Evolutionary conservation across 2,888 invertebrate genomes (phyloP).

Genomic region (Tachystola acroxantha): DNA sequence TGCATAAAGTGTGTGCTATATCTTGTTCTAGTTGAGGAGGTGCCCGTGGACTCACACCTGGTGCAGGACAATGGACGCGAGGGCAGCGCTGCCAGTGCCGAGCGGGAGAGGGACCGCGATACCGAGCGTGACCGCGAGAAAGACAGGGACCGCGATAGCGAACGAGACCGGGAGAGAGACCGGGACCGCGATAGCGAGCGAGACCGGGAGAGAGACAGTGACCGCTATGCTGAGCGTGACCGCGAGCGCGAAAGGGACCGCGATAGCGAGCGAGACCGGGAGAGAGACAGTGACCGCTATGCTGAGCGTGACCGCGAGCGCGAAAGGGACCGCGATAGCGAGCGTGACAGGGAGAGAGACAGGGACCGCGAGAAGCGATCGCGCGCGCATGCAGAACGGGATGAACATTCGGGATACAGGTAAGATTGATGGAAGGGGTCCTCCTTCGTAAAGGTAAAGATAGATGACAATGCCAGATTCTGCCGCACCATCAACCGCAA

Average conservation of each 20-base stretch:
- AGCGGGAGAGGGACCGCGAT: conserved; percentile 13
- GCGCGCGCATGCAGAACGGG: not conserved
- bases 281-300: conserved; percentile 21
- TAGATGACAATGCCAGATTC: too few relatives aligned
- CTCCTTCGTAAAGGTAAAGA: too few relatives aligned
- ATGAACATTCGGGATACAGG: too few relatives aligned
- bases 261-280: conserved; percentile 21
- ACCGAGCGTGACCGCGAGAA: conserved; percentile 23
- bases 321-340: conserved; percentile 19
- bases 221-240: conserved; percentile 35
- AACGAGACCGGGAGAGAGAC: conserved; percentile 38
- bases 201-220: conserved; percentile 26
- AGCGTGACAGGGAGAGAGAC: conserved; percentile 19
- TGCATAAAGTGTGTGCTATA: conserved; percentile 8
- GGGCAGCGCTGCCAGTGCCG: conserved; percentile 40
- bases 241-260: conserved; percentile 25
- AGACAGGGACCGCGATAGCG: conserved; percentile 22
- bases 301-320: conserved; percentile 39
- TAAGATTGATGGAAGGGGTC: too few relatives aligned
- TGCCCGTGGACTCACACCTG: conserved; percentile 68
- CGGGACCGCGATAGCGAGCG: conserved; percentile 11
- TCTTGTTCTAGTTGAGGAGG: conserved; percentile 72
- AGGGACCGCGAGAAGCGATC: too few relatives aligned
- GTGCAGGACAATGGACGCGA: conserved; percentile 21
- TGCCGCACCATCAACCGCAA: too few relatives aligned